Evolutionary conservation across 2,888 invertebrate species (phyloP).

Genomic region (Plagodis pulveraria): DNA sequence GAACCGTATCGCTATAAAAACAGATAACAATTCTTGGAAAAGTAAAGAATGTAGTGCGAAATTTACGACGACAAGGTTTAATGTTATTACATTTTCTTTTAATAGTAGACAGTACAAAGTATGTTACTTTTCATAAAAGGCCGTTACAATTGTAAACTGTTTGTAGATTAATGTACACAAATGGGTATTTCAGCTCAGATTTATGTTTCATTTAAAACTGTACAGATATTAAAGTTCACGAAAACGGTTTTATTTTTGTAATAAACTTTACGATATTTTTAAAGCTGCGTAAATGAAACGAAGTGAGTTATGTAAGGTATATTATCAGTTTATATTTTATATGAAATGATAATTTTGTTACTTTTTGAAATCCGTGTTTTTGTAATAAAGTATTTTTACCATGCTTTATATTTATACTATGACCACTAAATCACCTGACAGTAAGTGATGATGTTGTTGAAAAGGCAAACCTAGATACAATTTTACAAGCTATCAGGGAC

Average conservation of each 20-base stretch:
- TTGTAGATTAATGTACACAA: conserved; percentile 6
- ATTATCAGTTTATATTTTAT: no score
- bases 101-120: conserved; percentile 2
- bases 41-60: neutral
- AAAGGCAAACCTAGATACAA: no score
- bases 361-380: no score
- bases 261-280: conserved; percentile 9
- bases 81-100: neutral
- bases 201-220: conserved; percentile 8
- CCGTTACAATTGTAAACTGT: conserved; percentile 5
- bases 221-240: conserved; percentile 6
- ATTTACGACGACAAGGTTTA: conserved; percentile 4
- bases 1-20: conserved; percentile 1
- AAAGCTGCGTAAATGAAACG: conserved; percentile 4
- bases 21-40: neutral
- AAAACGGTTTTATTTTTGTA: conserved; percentile 2
- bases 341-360: no score
- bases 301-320: neutral
- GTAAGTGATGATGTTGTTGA: no score
- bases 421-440: no score
- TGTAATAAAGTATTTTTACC: no score
- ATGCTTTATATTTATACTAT: no score
- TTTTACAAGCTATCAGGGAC: no score
- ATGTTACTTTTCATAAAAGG: conserved; percentile 16
- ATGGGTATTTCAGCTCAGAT: conserved; percentile 5